These are phyloP conservation scores for Manacus vitellinus DNA, from an alignment of 2,113 vertebrate species.

Conservation along the genomic window DNA sequence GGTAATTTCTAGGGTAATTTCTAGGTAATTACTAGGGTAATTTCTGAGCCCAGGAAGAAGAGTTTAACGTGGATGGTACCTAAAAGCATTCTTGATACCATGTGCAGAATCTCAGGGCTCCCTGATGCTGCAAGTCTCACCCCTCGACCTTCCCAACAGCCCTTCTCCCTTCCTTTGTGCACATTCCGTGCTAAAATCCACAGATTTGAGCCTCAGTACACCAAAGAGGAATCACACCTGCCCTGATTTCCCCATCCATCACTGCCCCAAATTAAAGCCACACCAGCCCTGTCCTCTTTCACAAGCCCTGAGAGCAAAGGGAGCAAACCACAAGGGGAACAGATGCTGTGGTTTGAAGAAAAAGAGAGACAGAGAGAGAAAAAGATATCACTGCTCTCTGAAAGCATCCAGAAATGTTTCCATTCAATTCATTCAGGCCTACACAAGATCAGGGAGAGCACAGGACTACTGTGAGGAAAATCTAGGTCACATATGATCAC, in stretches of 20 bases:
- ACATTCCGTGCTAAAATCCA: neutral
- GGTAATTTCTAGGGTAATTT: neutral
- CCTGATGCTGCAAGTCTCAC: neutral
- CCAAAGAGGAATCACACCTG: neutral
- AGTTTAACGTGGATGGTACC: neutral
- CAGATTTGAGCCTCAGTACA: fast-evolving
- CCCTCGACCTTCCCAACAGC: neutral
- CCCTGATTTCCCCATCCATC: slow-evolving; percentile 48
- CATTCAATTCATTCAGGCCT: slow-evolving; percentile 25
- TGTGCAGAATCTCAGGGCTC: neutral
- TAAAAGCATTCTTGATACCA: neutral
- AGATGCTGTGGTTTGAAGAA: slow-evolving; percentile 52
- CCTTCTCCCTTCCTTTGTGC: neutral
- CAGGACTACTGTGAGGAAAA: slow-evolving; percentile 32
- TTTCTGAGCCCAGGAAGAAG: neutral
- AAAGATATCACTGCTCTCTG: slow-evolving; percentile 39
- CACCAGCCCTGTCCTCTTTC: slow-evolving; percentile 25
- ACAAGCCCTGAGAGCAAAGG: slow-evolving; percentile 22
- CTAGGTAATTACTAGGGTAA: too few species aligned
- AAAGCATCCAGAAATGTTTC: slow-evolving; percentile 49
- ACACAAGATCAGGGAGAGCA: slow-evolving; percentile 27
- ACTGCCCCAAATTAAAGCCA: slow-evolving; percentile 51
- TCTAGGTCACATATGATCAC: slow-evolving; percentile 58
- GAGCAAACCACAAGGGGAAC: slow-evolving; percentile 42
- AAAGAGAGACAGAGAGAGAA: slow-evolving; percentile 5